A percentile compares a stretch with the other conserved stretches of the same genome.
phyloP scores from a whole-genome alignment of 2,888 invertebrate genomes.

The Sphaerophoria taeniata region DNA sequence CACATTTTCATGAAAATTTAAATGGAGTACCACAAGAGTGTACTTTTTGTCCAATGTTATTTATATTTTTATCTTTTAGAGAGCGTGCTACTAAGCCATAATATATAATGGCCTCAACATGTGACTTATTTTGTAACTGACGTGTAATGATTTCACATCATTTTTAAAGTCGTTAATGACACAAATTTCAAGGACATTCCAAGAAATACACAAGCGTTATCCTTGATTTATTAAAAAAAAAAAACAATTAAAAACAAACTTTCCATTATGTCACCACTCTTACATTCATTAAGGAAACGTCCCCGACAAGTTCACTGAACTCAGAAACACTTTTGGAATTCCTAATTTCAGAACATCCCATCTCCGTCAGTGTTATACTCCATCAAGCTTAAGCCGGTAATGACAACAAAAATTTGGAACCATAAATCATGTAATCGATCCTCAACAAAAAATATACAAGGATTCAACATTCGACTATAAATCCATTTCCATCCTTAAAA shows the following conservation, averaged over 20 bases:
- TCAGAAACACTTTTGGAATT: slow-evolving; percentile 17
- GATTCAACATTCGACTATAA: slow-evolving; percentile 25
- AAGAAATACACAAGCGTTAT: no score
- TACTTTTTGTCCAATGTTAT: no score
- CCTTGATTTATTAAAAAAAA: no score
- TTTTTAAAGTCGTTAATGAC: no score
- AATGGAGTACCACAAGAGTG: no score
- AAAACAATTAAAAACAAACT: slow-evolving; percentile 22
- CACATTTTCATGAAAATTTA: no score
- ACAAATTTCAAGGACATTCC: no score
- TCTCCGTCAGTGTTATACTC: not conserved
- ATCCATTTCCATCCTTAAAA: slow-evolving; percentile 20
- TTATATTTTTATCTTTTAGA: no score
- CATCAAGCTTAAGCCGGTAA: slow-evolving; percentile 31
- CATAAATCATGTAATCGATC: slow-evolving; percentile 66
- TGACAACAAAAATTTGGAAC: slow-evolving; percentile 39
- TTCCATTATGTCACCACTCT: not conserved
- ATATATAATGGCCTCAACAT: no score
- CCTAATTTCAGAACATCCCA: slow-evolving; percentile 17
- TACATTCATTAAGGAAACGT: not conserved
- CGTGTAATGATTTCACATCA: no score
- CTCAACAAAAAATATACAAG: slow-evolving; percentile 13
- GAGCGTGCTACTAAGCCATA: no score
- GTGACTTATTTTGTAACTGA: no score
- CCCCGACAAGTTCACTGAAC: slow-evolving; percentile 23